Evolutionary conservation across 2,113 vertebrate genomes (phyloP).

Genomic region (Chaetodon trifascialis): DNA sequence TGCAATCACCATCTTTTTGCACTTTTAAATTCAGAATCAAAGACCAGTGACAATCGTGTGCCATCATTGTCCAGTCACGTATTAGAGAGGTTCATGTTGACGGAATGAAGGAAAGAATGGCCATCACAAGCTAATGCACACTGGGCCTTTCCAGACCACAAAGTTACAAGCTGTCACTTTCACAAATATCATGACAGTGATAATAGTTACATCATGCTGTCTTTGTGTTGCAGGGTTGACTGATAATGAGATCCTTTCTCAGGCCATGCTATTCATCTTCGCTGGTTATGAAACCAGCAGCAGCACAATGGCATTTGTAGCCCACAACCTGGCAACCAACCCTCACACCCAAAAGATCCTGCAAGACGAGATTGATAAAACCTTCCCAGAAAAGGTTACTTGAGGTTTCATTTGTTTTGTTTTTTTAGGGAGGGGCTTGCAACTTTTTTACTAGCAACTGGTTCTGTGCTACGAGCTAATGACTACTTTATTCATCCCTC

Average conservation of each 20-base stretch:
- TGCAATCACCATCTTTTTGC: too few relatives aligned
- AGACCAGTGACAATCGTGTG: too few relatives aligned
- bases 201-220: background rate
- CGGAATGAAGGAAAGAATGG: background rate
- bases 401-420: too few relatives aligned
- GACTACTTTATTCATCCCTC: background rate
- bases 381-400: slow-evolving; percentile 83
- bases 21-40: too few relatives aligned
- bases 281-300: slow-evolving; percentile 88
- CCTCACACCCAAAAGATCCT: slow-evolving; percentile 82
- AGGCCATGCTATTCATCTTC: slow-evolving; percentile 86
- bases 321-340: slow-evolving; percentile 84
- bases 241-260: slow-evolving; percentile 86
- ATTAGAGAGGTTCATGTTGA: background rate
- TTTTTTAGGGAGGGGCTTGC: background rate
- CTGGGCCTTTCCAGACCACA: background rate
- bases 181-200: background rate
- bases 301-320: slow-evolving; percentile 77
- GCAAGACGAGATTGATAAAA: slow-evolving; percentile 83
- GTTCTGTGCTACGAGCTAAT: background rate
- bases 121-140: background rate
- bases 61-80: background rate
- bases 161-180: background rate
- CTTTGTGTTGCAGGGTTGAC: slow-evolving; percentile 81
- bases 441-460: background rate